Percentiles rank a stretch among this genome's conserved stretches.
Conservation (phyloP, 1,140 invertebrate species). For the Chrysopa pallens region DNA sequence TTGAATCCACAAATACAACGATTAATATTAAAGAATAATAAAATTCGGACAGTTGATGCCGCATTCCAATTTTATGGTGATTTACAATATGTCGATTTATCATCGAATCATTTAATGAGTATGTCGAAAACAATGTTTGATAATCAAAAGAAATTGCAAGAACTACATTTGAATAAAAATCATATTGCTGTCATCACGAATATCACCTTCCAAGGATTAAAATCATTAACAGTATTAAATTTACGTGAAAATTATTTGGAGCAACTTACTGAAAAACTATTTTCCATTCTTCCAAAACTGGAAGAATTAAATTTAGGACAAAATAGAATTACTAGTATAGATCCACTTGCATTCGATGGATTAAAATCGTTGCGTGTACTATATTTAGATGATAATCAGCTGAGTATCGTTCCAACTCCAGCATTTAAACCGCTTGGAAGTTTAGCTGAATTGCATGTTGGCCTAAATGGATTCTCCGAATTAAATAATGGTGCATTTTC, state of each 20-base stretch:
- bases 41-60: slow-evolving; percentile 69
- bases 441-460: slow-evolving; percentile 66
- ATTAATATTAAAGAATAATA: slow-evolving; percentile 65
- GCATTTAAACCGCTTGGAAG: slow-evolving; percentile 51
- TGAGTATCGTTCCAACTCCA: slow-evolving; percentile 52
- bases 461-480: slow-evolving; percentile 57
- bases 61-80: slow-evolving; percentile 76
- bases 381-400: slow-evolving; percentile 69
- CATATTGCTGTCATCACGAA: slow-evolving; percentile 64
- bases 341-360: slow-evolving; percentile 59
- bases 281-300: slow-evolving; percentile 51
- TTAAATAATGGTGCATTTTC: slow-evolving; percentile 57
- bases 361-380: slow-evolving; percentile 54
- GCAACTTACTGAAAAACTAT: slow-evolving; percentile 53
- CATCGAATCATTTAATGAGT: slow-evolving; percentile 62
- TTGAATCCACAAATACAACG: slow-evolving; percentile 76
- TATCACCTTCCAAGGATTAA: slow-evolving; percentile 59
- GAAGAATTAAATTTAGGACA: slow-evolving; percentile 74
- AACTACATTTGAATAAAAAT: slow-evolving; percentile 69
- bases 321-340: slow-evolving; percentile 67
- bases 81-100: slow-evolving; percentile 65
- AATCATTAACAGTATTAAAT: slow-evolving; percentile 58
- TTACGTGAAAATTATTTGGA: slow-evolving; percentile 67
- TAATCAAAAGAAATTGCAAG: slow-evolving; percentile 58
- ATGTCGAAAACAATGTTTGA: slow-evolving; percentile 60